These are phyloP conservation scores for Venustoraphidia nigricollis DNA, from an alignment of 2,888 invertebrate species.

Conservation along the genomic window DNA sequence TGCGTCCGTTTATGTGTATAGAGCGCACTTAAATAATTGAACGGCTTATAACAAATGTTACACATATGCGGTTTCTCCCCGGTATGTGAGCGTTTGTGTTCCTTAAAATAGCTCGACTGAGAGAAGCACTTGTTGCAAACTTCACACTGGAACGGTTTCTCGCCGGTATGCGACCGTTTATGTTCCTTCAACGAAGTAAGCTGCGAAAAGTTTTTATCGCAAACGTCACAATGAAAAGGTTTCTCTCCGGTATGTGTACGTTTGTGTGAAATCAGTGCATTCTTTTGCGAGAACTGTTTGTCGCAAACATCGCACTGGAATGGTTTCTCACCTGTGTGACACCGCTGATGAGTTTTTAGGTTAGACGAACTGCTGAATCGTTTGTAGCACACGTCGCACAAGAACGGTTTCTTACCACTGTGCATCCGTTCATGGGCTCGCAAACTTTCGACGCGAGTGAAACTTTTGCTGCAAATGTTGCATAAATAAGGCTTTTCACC, in stretches of 20 bases:
- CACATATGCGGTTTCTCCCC: no score
- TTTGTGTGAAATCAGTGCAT: no score
- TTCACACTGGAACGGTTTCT: constrained; percentile 11
- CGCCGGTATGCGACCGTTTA: constrained; percentile 10
- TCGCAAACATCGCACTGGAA: no score
- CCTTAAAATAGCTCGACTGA: background rate
- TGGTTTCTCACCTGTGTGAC: constrained; percentile 8
- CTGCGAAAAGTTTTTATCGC: constrained; percentile 12
- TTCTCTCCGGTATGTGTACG: background rate
- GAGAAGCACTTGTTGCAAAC: constrained; percentile 13
- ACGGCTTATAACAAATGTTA: no score
- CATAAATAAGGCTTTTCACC: constrained; percentile 37
- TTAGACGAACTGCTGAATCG: background rate
- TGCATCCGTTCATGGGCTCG: background rate
- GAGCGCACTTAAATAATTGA: no score
- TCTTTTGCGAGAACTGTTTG: no score
- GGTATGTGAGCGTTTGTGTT: no score
- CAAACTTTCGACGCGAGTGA: background rate
- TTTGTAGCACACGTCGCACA: background rate
- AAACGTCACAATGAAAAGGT: constrained; percentile 9
- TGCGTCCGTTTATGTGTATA: no score
- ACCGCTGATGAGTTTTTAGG: background rate
- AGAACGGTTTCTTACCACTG: constrained; percentile 1
- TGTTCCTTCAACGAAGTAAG: constrained; percentile 11
- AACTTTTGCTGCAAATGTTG: constrained; percentile 24